Evolutionary conservation across 2,797 vertebrate genomes (phyloP), one percentile per base, ranked within the genome.

Genomic region (Esox masquinongy): DNA sequence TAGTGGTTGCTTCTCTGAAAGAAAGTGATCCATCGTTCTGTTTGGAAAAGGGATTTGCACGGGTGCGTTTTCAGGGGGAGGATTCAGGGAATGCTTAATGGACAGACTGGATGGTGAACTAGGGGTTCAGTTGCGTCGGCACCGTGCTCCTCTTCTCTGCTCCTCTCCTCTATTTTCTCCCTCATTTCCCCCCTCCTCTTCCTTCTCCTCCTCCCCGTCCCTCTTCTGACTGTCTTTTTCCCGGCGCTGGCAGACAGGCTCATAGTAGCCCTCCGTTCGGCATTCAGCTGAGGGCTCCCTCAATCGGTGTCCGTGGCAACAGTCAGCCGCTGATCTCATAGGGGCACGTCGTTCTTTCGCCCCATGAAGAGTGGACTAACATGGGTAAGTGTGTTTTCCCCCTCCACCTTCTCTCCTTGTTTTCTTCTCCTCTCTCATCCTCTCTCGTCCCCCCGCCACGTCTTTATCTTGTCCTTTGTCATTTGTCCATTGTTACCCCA

Each of bases 301-400:
- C 51, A 50, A 69, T 61, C 68, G 71, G 63, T 67, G 59, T 74
- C 61, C 50, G 47, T 74, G 67, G 67, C 67, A 36, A 43, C 9
- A 9, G 16, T 16, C n/a, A 36, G 19, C 14, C 17, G 36, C 67
- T 39, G 19, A 39, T n/a, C 15, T 61, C 72, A 0, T n/a, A 61
- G 49, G 50, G 66, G 59, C 67, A 74, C 34, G 77, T 56, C 69
- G 67, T 72, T 70, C 63, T 67, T 34, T 71, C 61, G 71, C 68
- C 71, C 39, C 71, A 43, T 67, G 64, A 56, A 77, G 61, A 78
- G 68, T 50, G 68, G 79, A 75, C 49, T 78, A 34, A 69, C 50
- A 79, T 75, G 76, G 83, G 83, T 84, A 70, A 84, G 83, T 79
- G 50, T 76, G 67, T 77, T 19, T 15, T 72, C 50, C 69, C 51